phyloP scores from a whole-genome alignment of 2,888 invertebrate species.

The Drosophila nr. perissopoda region DNA sequence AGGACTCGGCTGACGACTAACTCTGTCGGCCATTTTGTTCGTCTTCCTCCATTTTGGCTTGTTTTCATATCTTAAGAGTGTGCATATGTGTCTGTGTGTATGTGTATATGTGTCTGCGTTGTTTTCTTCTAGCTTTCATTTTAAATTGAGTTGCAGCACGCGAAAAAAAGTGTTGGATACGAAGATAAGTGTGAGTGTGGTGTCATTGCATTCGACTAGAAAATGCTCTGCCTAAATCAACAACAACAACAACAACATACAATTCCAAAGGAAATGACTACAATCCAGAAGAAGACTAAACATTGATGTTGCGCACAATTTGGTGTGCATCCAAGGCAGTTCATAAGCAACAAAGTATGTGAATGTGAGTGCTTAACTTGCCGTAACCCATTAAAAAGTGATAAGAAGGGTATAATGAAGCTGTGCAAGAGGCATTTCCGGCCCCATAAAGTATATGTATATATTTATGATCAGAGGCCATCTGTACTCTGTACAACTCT shows the following conservation, averaged over 20 bases:
- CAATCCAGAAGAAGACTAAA: background rate
- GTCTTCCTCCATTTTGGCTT: conserved; percentile 45
- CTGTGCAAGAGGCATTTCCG: background rate
- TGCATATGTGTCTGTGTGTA: background rate
- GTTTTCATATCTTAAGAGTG: conserved; percentile 32
- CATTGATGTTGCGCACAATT: conserved; percentile 2
- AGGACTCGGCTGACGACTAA: conserved; percentile 36
- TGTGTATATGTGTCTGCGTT: background rate
- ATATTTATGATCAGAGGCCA: background rate
- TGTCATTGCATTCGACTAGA: conserved; percentile 29
- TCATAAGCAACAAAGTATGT: conserved; percentile 9
- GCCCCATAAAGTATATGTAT: background rate
- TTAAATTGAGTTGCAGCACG: conserved; percentile 64
- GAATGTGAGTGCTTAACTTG: background rate
- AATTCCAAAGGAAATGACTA: conserved; percentile 7
- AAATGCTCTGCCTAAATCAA: conserved; percentile 26
- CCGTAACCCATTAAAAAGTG: background rate
- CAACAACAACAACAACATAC: background rate
- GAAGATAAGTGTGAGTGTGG: background rate
- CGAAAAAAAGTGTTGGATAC: background rate
- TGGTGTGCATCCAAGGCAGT: conserved; percentile 27
- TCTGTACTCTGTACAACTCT: background rate
- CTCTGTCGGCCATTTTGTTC: conserved; percentile 71
- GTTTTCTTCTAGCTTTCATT: background rate
- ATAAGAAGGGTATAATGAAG: background rate